Evolutionary conservation across 2,888 invertebrate genomes (phyloP), one percentile per base, ranked within the genome.

Genomic region (Aphidoletes aphidimyza): DNA sequence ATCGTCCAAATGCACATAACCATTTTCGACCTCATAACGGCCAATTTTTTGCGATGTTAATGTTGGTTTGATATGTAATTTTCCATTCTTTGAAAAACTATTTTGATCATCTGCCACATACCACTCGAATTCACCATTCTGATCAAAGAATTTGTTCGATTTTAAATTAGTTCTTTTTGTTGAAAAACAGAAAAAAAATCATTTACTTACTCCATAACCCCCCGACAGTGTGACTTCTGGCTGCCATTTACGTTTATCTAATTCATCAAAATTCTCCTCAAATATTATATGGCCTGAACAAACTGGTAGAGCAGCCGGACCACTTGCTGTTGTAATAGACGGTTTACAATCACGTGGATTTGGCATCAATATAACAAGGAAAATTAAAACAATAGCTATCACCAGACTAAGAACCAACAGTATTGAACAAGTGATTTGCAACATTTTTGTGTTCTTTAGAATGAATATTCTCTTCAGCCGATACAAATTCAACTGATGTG

Each of bases 41-140:
- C 47, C 45, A n/a, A 83, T 45, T 30, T 45, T 83, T 3, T 22
- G 11, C 6, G 83, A 34, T 22, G 88, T 87, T 45, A 87, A 85
- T 84, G 87, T 86, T 34, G 86, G 39, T 37, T 85, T 91, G 78
- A 85, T 84, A 69, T 85, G 42, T 17, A 94, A 90, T 11, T 89
- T 88, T 0, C 94, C 93, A 86, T 91, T 90, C 86, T 91, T 89
- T 0, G 91, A 89, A 88, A 92, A 94, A 83, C 93, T 93, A 89
- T 94, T 94, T 0, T 91, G 90, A 45, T 94, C 91, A 88, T 93
- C 93, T 89, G 94, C 94, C 87, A 89, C 91, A 88, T 93, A 94
- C 89, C 92, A 92, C 88, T 94, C 92, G 89, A 94, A 94, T 88
- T 94, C 94, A 92, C 93, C 92, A 88, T 93, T 93, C 93, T 93